Conservation (phyloP, 1,140 invertebrate genomes). For the honey bee (Apis mellifera) region Amel_HAv3.1 CM009934.2:3842001-3842500, state of each 20-base stretch:
- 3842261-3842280: constrained; percentile 31
- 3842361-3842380: too few relatives aligned
- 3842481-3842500: too few relatives aligned
- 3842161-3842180: constrained; percentile 26
- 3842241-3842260: constrained; percentile 18
- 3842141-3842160: constrained; percentile 29
- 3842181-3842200: constrained; percentile 52
- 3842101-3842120: constrained; percentile 79
- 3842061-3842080: constrained; percentile 80
- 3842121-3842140: constrained; percentile 76
- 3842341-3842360: too few relatives aligned
- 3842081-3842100: constrained; percentile 80
- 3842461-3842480: too few relatives aligned
- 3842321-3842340: background rate
- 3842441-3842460: too few relatives aligned
- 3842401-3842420: too few relatives aligned
- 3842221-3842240: constrained; percentile 22
- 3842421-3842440: too few relatives aligned
- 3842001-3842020: constrained; percentile 75
- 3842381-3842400: too few relatives aligned
- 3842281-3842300: background rate
- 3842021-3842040: constrained; percentile 69
- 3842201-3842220: constrained; percentile 49
- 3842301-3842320: constrained; percentile 13
- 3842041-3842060: constrained; percentile 67